These are phyloP conservation scores for Cottus gobio DNA, from an alignment of 2,113 vertebrate genomes.

Conservation along the genomic window DNA sequence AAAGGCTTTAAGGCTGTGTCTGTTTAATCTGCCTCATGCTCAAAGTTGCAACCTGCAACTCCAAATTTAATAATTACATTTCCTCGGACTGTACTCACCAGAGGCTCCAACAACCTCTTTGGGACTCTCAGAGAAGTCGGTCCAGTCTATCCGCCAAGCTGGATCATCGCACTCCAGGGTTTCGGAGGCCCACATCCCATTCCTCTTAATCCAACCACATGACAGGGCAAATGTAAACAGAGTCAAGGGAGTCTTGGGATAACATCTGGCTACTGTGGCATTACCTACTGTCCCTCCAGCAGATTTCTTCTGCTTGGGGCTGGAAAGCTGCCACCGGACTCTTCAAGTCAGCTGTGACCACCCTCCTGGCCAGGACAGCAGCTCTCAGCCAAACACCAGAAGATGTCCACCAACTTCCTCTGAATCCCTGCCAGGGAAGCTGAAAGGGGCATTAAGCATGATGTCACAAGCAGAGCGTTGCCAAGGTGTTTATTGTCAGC, in stretches of 20 bases:
- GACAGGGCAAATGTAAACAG: constrained; percentile 33
- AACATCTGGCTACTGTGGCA: constrained; percentile 12
- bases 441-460: constrained; percentile 50
- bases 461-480: constrained; percentile 55
- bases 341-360: constrained; percentile 33
- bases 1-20: too few species aligned
- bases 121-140: constrained; percentile 17
- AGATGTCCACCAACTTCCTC: constrained; percentile 25
- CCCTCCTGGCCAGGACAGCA: constrained; percentile 15
- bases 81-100: constrained; percentile 1
- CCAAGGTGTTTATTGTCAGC: constrained; percentile 65
- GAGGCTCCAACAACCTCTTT: not conserved
- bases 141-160: constrained; percentile 7
- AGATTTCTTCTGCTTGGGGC: constrained; percentile 18
- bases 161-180: constrained; percentile 9
- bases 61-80: not conserved
- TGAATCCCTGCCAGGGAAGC: constrained; percentile 51
- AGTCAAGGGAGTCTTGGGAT: constrained; percentile 3
- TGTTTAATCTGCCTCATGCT: constrained; percentile 9
- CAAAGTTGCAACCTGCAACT: not conserved
- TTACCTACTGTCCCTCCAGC: constrained; percentile 27
- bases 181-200: constrained; percentile 12
- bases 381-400: constrained; percentile 29
- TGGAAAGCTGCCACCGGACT: constrained; percentile 53
- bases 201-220: constrained; percentile 26